Percentiles rank a stretch among this genome's conserved stretches.
Conservation (phyloP, 2,113 vertebrate species). For the Polypterus bichir region DNA sequence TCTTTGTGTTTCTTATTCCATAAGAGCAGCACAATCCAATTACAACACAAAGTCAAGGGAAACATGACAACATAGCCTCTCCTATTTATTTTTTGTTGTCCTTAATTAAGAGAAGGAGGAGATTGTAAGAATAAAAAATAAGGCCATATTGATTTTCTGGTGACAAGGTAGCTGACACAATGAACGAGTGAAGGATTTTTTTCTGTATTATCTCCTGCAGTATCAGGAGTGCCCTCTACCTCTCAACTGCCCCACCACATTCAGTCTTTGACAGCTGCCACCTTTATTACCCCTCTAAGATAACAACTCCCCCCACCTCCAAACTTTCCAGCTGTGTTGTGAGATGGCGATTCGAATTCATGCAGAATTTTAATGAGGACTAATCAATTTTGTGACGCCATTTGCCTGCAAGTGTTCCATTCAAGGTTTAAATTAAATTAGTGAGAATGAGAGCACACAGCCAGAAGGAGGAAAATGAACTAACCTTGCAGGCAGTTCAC, state of each 20-base stretch:
- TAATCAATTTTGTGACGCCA: constrained; percentile 11
- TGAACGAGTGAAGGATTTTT: background rate
- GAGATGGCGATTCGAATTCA: constrained; percentile 1
- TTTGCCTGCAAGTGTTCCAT: background rate
- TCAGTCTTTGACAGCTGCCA: background rate
- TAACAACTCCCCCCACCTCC: background rate
- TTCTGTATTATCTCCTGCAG: constrained; percentile 4
- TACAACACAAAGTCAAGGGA: constrained; percentile 3
- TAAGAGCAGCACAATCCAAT: no score
- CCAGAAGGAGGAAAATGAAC: no score
- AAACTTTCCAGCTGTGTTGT: no score
- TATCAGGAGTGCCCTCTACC: no score
- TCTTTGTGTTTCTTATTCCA: no score
- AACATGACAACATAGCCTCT: constrained; percentile 5
- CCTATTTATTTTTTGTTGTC: no score
- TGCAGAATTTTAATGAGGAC: constrained; percentile 11
- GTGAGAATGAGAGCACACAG: background rate
- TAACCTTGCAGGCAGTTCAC: no score
- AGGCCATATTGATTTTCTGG: constrained; percentile 43
- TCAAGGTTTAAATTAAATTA: background rate
- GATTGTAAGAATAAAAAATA: constrained; percentile 31
- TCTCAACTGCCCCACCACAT: background rate
- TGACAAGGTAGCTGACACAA: no score
- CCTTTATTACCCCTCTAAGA: no score
- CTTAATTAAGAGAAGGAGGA: constrained; percentile 38